Evolutionary conservation across 2,888 invertebrate species (phyloP), one percentile per base, ranked within the genome.

Genomic region (Lypha dubia): DNA sequence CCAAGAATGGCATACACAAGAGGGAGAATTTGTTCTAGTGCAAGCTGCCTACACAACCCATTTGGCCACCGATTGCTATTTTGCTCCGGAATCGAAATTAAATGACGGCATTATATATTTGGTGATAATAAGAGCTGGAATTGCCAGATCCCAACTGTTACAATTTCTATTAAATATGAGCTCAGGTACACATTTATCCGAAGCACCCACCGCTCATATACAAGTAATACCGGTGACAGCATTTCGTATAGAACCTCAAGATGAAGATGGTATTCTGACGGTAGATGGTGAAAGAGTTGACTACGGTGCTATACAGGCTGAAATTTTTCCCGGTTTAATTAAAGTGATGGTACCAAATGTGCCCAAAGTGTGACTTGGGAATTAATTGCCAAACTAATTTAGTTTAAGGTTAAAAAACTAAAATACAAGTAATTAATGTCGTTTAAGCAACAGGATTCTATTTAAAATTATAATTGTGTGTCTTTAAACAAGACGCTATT

Each of bases 21-120:
- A 96, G 85, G 98, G 96, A 1, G 94, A 95, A 79, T 95, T 94
- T 89, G 93, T 95, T 24, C 94, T 95, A 94, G 96, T 98, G 0
- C 97, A 98, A 90, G 97, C 97, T 0, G 95, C 96, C 1, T 98
- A 97, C 91, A 97, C 97, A 89, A 95, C 97, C 2, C 98, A 98
- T 92, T 94, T 99, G 75, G 96, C 97, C 2, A 95, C 96, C 87
- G 98, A 98, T 89, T 95, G 96, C 86, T 93, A 96, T 49, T 96
- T 98, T 90, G 97, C 97, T 0, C 99, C 99, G 0, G 94, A 95
- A 38, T 97, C 98, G 0, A 95, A 95, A 86, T 93, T 98, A 17
- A 95, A 97, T 85, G 99, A 99, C 91, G 98, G 98, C 0, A 93
- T 96, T 44, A 98, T 99, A 90, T 98, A 98, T 95, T 93, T 99